Evolutionary conservation across 2,888 invertebrate species (phyloP).

Genomic region (Caenorhabditis imperialis): DNA sequence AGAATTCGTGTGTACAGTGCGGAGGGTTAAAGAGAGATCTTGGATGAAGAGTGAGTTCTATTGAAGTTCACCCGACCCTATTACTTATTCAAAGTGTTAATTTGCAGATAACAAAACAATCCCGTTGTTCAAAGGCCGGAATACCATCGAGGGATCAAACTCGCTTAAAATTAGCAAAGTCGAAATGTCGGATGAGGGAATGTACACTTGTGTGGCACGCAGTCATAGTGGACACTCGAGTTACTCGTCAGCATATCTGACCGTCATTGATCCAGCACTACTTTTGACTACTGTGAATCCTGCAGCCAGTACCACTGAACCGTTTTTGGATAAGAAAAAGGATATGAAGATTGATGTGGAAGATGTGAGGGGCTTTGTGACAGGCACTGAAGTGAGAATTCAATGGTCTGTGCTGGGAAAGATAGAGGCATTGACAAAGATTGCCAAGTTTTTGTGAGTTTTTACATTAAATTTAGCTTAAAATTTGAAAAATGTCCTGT

Average conservation of each 20-base stretch:
- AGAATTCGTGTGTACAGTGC: slow-evolving; percentile 58
- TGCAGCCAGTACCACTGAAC: slow-evolving; percentile 50
- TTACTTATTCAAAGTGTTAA: background rate
- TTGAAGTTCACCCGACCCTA: background rate
- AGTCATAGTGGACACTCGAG: slow-evolving; percentile 38
- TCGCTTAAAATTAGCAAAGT: slow-evolving; percentile 58
- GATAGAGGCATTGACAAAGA: slow-evolving; percentile 49
- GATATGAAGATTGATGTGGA: slow-evolving; percentile 56
- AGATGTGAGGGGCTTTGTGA: slow-evolving; percentile 63
- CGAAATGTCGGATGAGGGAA: slow-evolving; percentile 63
- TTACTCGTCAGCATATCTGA: slow-evolving; percentile 58
- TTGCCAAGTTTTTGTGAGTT: slow-evolving; percentile 57
- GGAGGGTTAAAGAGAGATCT: slow-evolving; percentile 53
- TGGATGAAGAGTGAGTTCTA: slow-evolving; percentile 60
- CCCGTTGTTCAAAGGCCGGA: slow-evolving; percentile 18
- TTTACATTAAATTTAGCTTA: too few species aligned
- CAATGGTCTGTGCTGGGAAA: slow-evolving; percentile 63
- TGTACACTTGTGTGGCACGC: slow-evolving; percentile 69
- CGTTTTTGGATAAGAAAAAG: slow-evolving; percentile 55
- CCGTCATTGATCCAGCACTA: slow-evolving; percentile 34
- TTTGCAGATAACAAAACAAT: slow-evolving; percentile 28
- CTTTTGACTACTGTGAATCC: slow-evolving; percentile 21
- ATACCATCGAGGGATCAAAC: slow-evolving; percentile 56
- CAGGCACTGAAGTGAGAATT: slow-evolving; percentile 62
- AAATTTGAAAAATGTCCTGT: background rate